Conservation (phyloP, 1,140 invertebrate genomes). For the Acromyrmex heyeri region DNA sequence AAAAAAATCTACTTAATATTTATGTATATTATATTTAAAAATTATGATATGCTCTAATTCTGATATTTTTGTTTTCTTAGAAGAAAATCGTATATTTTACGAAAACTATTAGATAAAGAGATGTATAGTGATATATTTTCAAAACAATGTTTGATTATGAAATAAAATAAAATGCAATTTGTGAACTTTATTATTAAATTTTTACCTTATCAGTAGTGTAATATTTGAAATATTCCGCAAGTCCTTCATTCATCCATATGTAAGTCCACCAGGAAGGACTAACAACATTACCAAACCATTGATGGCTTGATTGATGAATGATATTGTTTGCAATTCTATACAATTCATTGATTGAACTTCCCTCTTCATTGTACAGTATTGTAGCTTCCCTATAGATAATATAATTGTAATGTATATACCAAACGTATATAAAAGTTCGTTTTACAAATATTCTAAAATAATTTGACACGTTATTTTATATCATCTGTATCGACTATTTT, state of each 20-base stretch:
- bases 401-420: not conserved
- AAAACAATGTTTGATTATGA: not conserved
- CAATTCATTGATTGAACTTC: conserved; percentile 85
- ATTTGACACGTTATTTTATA: not conserved
- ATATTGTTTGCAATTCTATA: conserved; percentile 90
- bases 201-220: conserved; percentile 83
- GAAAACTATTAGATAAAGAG: not conserved
- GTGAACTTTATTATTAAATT: conserved; percentile 11
- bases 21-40: not conserved
- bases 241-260: conserved; percentile 94
- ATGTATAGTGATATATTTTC: not conserved
- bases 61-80: not conserved
- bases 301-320: conserved; percentile 94
- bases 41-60: not conserved
- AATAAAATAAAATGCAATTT: conserved; percentile 61
- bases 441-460: conserved; percentile 5
- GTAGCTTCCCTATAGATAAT: conserved; percentile 17
- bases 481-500: not conserved
- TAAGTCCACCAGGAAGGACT: conserved; percentile 92
- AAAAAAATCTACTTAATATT: not conserved
- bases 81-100: not conserved
- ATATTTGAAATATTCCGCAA: conserved; percentile 92
- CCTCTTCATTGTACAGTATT: conserved; percentile 79
- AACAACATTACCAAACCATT: conserved; percentile 93
- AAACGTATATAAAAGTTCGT: not conserved